Percentiles rank a stretch among this genome's conserved stretches.
Conservation (phyloP, 2,113 vertebrate species). For the Chauna torquata region DNA sequence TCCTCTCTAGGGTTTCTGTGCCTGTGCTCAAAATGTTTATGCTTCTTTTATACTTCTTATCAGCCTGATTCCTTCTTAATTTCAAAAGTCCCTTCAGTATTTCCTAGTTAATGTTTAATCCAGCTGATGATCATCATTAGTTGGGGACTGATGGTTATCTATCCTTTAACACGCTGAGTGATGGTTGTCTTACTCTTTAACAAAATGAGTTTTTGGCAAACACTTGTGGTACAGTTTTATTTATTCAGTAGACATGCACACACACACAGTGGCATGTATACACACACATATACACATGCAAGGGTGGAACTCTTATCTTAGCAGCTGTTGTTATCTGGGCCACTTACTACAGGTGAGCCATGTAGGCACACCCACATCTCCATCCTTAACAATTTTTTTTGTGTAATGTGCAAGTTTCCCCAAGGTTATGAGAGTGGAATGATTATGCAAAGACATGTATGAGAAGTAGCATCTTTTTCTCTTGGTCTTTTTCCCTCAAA, state of each 20-base stretch:
- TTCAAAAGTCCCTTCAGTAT: neutral
- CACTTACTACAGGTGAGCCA: neutral
- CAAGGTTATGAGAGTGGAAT: accelerated
- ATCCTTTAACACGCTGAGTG: neutral
- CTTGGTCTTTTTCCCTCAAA: neutral
- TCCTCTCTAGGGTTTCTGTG: neutral
- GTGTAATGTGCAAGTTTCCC: neutral
- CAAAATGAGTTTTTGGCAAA: neutral
- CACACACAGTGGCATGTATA: neutral
- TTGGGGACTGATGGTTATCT: neutral
- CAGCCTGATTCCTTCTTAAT: neutral
- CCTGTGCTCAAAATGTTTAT: neutral
- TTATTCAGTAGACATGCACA: neutral
- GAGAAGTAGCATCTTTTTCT: neutral
- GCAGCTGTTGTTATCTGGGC: neutral
- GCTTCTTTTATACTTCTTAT: neutral
- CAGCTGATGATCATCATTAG: neutral
- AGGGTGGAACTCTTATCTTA: neutral
- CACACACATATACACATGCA: neutral
- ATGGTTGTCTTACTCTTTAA: neutral
- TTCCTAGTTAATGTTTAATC: neutral
- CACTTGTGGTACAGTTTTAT: accelerated
- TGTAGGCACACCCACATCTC: neutral
- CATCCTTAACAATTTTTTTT: neutral
- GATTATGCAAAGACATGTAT: neutral